Evolutionary conservation across 2,113 vertebrate species (phyloP).

Genomic region (Aix galericulata): DNA sequence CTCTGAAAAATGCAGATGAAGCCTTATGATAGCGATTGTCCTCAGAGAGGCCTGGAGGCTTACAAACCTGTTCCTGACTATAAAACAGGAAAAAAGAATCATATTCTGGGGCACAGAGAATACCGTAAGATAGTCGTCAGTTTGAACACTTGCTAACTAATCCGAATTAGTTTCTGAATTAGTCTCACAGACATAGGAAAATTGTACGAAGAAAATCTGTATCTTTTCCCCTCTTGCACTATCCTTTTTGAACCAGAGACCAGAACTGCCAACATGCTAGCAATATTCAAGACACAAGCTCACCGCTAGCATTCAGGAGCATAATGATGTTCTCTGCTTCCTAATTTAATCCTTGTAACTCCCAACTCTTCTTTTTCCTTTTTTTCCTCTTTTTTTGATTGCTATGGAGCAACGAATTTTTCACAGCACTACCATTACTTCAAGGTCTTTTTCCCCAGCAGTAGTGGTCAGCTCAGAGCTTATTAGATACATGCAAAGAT

Average conservation of each 20-base stretch:
- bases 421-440: neutral
- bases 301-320: neutral
- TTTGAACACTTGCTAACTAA: neutral
- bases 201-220: neutral
- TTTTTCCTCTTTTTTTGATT: neutral
- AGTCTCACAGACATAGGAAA: neutral
- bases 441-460: neutral
- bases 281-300: neutral
- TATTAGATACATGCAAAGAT: neutral
- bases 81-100: rapidly evolving
- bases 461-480: neutral
- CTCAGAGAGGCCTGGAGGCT: neutral
- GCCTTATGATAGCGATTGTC: neutral
- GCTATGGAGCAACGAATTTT: neutral
- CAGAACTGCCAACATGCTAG: neutral
- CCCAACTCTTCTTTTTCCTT: neutral
- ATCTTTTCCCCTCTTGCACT: neutral
- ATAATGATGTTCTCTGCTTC: neutral
- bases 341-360: neutral
- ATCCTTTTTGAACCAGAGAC: neutral
- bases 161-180: neutral
- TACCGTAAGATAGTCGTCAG: neutral
- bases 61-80: neutral
- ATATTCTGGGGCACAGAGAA: neutral
- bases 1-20: neutral